Base-by-base conservation (phyloP, 2,888 invertebrate genomes). In the Ophion costatus region DNA sequence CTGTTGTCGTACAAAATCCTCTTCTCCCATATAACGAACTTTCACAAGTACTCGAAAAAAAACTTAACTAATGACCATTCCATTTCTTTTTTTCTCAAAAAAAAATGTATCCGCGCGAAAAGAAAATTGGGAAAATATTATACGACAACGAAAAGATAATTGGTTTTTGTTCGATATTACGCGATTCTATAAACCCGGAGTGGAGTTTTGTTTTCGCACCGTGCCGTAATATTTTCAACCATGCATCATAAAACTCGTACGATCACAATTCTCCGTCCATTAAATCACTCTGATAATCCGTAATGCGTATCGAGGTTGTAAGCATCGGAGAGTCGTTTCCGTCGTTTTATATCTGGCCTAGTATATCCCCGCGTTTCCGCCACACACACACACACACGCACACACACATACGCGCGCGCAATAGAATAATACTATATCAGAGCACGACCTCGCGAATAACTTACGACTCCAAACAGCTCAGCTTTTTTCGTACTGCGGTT, bases 201-300 rank as follows among this genome's bases (percentile, higher is more conserved):
- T n/a, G 22, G 14, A 6, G 20, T 70, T 70, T 29, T 51, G 20
- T 77, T 17, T 38, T 67, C 20, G 56, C 56, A 67, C 14, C n/a
- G 29, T 38, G n/a, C n/a, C 17, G 33, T 33, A 4, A n/a, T 66
- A 59, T 20, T 59, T 71, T 38, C 20, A 63, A 29, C 51, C 14
- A 64, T n/a, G 63, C 71, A 22, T 20, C 63, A 64, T 29, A 38
- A 63, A 71, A 76, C 38, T 29, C 20, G 51, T 61, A 57, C 73
- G 84, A 82, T 84, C 64, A 29, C 73, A 29, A 57, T 84, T 70
- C 66, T n/a, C 29, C 74, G 64, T 51, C 74, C 78, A 81, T 84
- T 84, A 81, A 84, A 84, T 84, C 84, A 81, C 81, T 59, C 38
- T 74, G 75, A 81, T 81, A 79, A 84, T 84, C 84, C 75, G 24